A percentile compares a stretch with the other conserved stretches of the same genome.
phyloP scores from a whole-genome alignment of 2,888 invertebrate genomes.

The Therioaphis trifolii region DNA sequence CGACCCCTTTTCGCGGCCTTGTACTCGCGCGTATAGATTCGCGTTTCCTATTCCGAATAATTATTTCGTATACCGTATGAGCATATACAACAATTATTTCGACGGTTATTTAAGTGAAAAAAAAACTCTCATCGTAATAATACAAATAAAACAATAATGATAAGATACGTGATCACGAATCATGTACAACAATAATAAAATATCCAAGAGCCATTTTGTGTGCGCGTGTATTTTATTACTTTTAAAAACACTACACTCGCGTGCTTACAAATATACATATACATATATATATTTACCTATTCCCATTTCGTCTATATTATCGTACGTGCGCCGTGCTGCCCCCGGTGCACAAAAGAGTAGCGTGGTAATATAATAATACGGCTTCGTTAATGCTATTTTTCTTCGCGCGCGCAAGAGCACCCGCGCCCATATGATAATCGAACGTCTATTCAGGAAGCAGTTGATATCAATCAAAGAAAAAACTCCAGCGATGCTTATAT shows the following conservation, averaged over 20 bases:
- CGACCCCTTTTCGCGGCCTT: not conserved
- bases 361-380: constrained; percentile 20
- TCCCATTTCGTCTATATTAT: not conserved
- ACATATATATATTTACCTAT: not conserved
- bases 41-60: constrained; percentile 23
- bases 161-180: not conserved
- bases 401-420: constrained; percentile 42
- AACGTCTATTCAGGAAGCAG: constrained; percentile 59
- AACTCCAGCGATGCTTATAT: constrained; percentile 20
- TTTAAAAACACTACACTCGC: too few relatives aligned
- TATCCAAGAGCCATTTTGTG: constrained; percentile 29
- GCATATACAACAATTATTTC: too few relatives aligned
- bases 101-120: not conserved
- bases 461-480: constrained; percentile 56
- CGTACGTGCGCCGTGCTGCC: not conserved
- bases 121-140: not conserved
- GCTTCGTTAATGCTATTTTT: constrained; percentile 57
- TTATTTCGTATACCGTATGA: not conserved
- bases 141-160: not conserved
- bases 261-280: not conserved
- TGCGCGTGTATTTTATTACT: not conserved
- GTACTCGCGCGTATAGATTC: not conserved
- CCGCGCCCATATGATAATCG: constrained; percentile 55
- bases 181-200: constrained; percentile 32
- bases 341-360: constrained; percentile 27